These are phyloP conservation scores for Drosophila tripunctata DNA, from an alignment of 2,888 invertebrate species.

Conservation along the genomic window DNA sequence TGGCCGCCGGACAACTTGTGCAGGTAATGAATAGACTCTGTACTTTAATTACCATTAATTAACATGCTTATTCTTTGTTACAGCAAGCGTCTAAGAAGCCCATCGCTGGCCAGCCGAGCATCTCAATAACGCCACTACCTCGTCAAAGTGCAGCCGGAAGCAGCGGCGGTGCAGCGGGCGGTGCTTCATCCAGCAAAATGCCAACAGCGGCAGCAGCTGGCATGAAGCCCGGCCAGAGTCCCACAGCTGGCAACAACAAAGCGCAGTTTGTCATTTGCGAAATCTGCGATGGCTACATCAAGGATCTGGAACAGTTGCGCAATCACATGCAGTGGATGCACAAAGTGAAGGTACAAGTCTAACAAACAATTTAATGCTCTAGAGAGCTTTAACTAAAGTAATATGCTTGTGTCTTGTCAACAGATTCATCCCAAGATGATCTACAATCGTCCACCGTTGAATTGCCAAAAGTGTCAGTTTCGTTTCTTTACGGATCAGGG, in stretches of 20 bases:
- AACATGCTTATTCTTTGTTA: not conserved
- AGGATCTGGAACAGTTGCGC: constrained; percentile 95
- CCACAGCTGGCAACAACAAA: constrained; percentile 86
- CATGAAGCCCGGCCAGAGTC: constrained; percentile 85
- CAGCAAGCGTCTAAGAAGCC: constrained; percentile 78
- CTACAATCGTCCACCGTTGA: constrained; percentile 95
- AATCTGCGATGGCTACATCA: constrained; percentile 98
- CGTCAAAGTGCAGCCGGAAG: constrained; percentile 88
- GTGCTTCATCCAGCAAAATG: constrained; percentile 83
- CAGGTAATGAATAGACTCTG: constrained; percentile 69
- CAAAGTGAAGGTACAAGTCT: constrained; percentile 94
- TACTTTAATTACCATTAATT: not conserved
- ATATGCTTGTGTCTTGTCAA: too few species aligned
- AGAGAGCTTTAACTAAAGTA: too few species aligned
- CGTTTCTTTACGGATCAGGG: constrained; percentile 99
- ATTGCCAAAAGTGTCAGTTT: constrained; percentile 98
- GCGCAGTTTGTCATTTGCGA: constrained; percentile 97
- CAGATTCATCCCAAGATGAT: constrained; percentile 97
- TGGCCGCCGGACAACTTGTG: constrained; percentile 82
- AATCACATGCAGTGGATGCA: constrained; percentile 99
- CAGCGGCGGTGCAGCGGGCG: constrained; percentile 81
- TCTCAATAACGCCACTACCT: constrained; percentile 95
- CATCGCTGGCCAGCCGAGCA: constrained; percentile 89
- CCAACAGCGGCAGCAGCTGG: constrained; percentile 79
- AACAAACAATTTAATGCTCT: too few species aligned